Base-by-base conservation (phyloP, 1,140 invertebrate genomes). In the Leguminivora glycinivorella region DNA sequence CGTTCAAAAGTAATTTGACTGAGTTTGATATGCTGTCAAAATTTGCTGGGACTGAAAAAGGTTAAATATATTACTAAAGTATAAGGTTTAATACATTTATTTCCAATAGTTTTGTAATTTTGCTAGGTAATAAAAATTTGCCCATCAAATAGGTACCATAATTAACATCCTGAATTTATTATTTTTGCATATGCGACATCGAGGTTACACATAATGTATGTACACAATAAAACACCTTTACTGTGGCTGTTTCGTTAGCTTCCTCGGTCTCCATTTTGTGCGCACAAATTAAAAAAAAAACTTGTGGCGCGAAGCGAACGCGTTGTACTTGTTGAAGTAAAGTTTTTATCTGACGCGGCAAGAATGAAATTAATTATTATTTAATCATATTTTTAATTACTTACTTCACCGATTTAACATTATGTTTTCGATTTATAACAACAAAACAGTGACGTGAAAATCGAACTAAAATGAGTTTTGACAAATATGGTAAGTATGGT, bases 401-500 rank as follows among this genome's bases (percentile, higher is more conserved):
- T 31, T n/a, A 69, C 10, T 5, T 58, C n/a, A 56, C 67, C 34
- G 19, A 66, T 19, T 6, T 43, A 19, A 19, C 68, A 56, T 60
- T 58, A 58, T 68, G 40, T 52, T 56, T 31, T 7, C 52, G 40
- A 68, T 68, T 66, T 71, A 60, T 56, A 69, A 47, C n/a, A 67
- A 67, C 43, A 70, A 14, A 68, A 38, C 70, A 52, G 25, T 31
- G 4, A 63, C 43, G 17, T 52, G 47, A 31, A 52, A 4, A 58
- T 29, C 58, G 9, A 17, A 31, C 58, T 17, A 79, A 66, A 73
- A 83, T 83, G 82, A 81, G 68, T 77, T 74, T 76, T 73, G 73
- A 82, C 56, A 73, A 76, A 72, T 82, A 80, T 56, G 80, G 81
- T 83, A 74, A 77, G 74, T 68, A 56, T 72, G 76, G 74, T 68